Evolutionary conservation across 2,888 invertebrate species (phyloP).

Genomic region (Idaea aversata): DNA sequence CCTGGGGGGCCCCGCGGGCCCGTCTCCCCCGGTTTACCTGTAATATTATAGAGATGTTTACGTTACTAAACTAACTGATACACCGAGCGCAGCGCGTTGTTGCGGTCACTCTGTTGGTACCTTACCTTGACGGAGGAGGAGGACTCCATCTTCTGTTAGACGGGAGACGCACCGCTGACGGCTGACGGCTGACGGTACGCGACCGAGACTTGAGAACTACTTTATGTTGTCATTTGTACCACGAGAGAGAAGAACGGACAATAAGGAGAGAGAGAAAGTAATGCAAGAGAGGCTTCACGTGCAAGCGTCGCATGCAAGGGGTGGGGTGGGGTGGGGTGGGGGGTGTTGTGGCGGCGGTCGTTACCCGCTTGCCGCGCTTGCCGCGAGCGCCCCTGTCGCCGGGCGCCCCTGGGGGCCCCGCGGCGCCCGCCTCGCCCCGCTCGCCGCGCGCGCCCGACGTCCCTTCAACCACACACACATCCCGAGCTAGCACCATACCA

Average conservation of each 20-base stretch:
- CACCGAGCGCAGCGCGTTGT: no score
- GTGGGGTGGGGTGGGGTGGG: constrained; percentile 7
- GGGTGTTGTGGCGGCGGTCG: constrained; percentile 15
- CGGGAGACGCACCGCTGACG: not conserved
- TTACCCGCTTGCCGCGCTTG: constrained; percentile 96
- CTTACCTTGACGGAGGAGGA: not conserved
- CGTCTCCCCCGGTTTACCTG: constrained; percentile 87
- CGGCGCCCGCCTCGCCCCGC: constrained; percentile 89
- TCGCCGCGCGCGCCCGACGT: constrained; percentile 86
- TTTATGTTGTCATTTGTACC: constrained; percentile 62
- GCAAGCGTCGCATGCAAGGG: constrained; percentile 22
- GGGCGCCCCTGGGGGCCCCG: constrained; percentile 86
- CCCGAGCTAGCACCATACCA: constrained; percentile 14
- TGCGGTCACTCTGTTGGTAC: no score
- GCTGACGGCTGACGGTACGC: not conserved
- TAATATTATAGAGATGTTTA: constrained; percentile 15
- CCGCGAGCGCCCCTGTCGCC: constrained; percentile 96
- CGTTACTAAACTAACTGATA: no score
- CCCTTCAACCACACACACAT: constrained; percentile 69
- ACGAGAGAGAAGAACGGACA: constrained; percentile 26
- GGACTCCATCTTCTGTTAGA: not conserved
- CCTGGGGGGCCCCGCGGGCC: constrained; percentile 89
- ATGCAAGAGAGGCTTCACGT: constrained; percentile 13
- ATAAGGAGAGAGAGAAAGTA: constrained; percentile 24
- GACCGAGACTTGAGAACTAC: constrained; percentile 1